Percentiles rank a stretch among this genome's conserved stretches.
These are phyloP conservation scores for Cyphomyrus discorhynchus DNA, from an alignment of 2,113 vertebrate genomes.

Conservation along the genomic window DNA sequence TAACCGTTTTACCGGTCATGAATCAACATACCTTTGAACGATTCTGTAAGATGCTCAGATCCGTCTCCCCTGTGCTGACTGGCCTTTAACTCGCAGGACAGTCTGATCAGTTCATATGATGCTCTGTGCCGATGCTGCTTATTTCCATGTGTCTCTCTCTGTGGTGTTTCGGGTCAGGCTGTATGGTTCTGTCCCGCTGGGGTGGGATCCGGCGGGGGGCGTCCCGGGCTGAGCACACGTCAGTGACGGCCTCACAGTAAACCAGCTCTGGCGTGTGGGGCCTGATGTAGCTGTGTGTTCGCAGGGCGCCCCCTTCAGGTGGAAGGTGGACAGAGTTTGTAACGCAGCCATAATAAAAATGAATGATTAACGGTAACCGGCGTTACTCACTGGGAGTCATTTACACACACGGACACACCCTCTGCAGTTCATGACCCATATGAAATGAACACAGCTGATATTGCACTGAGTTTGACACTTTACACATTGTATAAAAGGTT, in stretches of 20 bases:
- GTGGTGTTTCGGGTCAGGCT: constrained; percentile 20
- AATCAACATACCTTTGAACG: not conserved
- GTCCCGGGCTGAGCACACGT: constrained; percentile 55
- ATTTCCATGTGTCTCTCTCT: not conserved
- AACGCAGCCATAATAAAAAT: not conserved
- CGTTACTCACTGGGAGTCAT: not conserved
- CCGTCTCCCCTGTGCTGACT: not conserved
- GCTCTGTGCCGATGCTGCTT: not conserved
- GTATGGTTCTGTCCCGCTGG: constrained; percentile 29
- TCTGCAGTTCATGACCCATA: not conserved
- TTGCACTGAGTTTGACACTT: not conserved
- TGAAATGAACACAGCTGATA: not conserved
- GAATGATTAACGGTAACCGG: not conserved
- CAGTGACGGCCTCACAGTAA: constrained; percentile 86
- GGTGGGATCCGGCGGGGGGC: constrained; percentile 26
- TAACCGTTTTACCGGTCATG: not conserved
- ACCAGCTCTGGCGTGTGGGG: constrained; percentile 76
- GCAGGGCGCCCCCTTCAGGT: constrained; percentile 10
- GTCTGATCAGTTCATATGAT: not conserved
- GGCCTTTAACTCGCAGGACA: not conserved
- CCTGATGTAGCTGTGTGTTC: constrained; percentile 72
- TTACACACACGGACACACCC: not conserved
- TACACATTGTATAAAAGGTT: not conserved
- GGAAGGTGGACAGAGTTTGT: not conserved
- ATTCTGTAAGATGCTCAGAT: not conserved